Base-by-base conservation (phyloP, 2,113 vertebrate genomes). In the Cololabis saira region DNA sequence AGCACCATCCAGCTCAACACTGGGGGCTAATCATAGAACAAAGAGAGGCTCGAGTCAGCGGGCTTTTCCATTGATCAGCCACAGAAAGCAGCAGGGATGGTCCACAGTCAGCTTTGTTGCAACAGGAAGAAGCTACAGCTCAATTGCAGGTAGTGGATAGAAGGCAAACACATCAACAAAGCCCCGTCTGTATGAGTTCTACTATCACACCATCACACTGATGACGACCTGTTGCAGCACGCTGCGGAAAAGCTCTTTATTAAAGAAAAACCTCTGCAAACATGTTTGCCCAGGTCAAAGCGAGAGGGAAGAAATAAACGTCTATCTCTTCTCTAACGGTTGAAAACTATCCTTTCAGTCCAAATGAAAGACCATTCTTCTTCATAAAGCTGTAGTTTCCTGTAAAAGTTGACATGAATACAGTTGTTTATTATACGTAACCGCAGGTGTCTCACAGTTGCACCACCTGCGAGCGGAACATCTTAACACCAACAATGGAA, bases 1-100 rank as follows among this genome's bases (percentile, higher is more conserved):
- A 83, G 78, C 67, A 40, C 47, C 74, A 58, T 22, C 67, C 62
- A 55, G 64, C 49, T 67, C 65, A 60, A 71, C 71, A 53, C 77
- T 57, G 52, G 67, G 43, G 44, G 83, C 76, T 90, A 86, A 90
- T 90, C 90, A 82, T 71, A 72, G 80, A 80, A 90, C 82, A 90
- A 88, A 89, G 62, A 74, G 73, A 77, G 63, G 56, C 73, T 78
- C 66, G 84, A 68, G 81, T 85, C 85, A 85, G 80, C 81, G 62
- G 78, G 71, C 76, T 52, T 51, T 64, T 67, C 73, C 84, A 86
- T 73, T 83, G 84, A 89, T 80, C 67, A 48, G 68, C 79, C 45
- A 72, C 48, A 75, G 74, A 75, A 61, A 59, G 76, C 68, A 56
- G 67, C 19, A 18, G 58, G 68, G 59, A 76, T 68, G 67, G 71